phyloP scores from a whole-genome alignment of 2,113 vertebrate species.

The Oncorhynchus tshawytscha region DNA sequence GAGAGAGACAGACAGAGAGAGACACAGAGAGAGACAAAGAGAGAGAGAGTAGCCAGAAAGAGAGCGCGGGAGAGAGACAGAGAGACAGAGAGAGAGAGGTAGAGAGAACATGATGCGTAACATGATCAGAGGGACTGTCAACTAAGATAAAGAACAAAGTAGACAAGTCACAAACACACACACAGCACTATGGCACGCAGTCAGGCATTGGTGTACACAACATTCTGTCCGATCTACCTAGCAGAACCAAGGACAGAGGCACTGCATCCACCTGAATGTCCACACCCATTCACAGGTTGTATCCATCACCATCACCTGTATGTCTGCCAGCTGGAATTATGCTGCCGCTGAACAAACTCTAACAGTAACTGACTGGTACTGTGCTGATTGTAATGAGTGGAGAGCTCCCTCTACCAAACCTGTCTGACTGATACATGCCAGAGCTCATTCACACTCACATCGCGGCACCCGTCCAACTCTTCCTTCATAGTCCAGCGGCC shows the following conservation, averaged over 20 bases:
- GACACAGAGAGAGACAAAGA: too few relatives aligned
- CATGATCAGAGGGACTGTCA: slow-evolving; percentile 65
- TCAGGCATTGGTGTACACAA: slow-evolving; percentile 46
- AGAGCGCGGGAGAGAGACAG: neutral
- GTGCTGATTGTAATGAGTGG: too few relatives aligned
- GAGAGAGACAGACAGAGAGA: neutral
- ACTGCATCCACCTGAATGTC: slow-evolving; percentile 6
- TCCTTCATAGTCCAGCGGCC: too few relatives aligned
- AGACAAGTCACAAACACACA: slow-evolving; percentile 20
- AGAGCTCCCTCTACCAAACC: neutral
- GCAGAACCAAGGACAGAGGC: slow-evolving; percentile 13
- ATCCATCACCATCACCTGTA: slow-evolving; percentile 7
- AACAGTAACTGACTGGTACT: too few relatives aligned
- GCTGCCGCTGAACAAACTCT: too few relatives aligned
- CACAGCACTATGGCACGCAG: slow-evolving; percentile 9
- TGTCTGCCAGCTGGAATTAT: slow-evolving; percentile 19
- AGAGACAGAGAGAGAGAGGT: too few relatives aligned
- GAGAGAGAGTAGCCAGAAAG: neutral
- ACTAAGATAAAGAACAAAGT: slow-evolving; percentile 52
- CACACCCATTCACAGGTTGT: too few relatives aligned
- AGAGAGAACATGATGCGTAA: slow-evolving; percentile 24
- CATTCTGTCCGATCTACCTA: slow-evolving; percentile 46
- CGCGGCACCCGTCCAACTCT: too few relatives aligned
- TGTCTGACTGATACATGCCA: neutral
- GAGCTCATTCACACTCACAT: neutral